Conservation (phyloP, 2,888 invertebrate species). For the Alitta virens region DNA sequence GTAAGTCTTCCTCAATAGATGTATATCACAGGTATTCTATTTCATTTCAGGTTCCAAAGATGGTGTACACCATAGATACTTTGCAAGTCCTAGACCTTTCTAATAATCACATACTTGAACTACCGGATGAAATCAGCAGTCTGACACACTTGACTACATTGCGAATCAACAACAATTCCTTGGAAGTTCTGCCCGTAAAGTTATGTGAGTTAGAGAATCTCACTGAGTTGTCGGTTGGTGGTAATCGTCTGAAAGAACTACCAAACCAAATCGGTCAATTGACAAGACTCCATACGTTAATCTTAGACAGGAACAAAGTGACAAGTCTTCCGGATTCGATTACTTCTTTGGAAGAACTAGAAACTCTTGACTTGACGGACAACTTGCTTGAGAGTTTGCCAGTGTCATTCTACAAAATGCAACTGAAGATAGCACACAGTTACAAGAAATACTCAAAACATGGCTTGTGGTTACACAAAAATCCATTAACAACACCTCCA, state of each 20-base stretch:
- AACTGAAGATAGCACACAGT: slow-evolving; percentile 44
- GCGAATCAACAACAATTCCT: slow-evolving; percentile 38
- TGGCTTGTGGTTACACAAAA: slow-evolving; percentile 55
- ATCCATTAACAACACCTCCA: slow-evolving; percentile 52
- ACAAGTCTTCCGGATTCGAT: slow-evolving; percentile 44
- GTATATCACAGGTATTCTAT: too few species aligned
- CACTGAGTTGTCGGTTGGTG: slow-evolving; percentile 42
- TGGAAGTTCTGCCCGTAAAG: slow-evolving; percentile 42
- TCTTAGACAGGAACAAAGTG: slow-evolving; percentile 43
- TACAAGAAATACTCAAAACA: slow-evolving; percentile 45
- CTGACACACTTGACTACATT: slow-evolving; percentile 40
- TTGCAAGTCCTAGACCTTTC: slow-evolving; percentile 47
- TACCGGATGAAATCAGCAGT: slow-evolving; percentile 47
- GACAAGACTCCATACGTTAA: slow-evolving; percentile 37
- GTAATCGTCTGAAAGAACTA: slow-evolving; percentile 43
- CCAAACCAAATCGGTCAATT: slow-evolving; percentile 46
- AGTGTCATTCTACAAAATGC: slow-evolving; percentile 44
- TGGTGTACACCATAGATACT: slow-evolving; percentile 36
- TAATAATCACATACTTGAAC: slow-evolving; percentile 39
- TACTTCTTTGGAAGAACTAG: slow-evolving; percentile 44
- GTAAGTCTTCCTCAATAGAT: too few species aligned
- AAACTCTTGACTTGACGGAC: slow-evolving; percentile 51
- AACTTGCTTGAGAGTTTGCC: slow-evolving; percentile 47
- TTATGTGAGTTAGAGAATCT: slow-evolving; percentile 43
- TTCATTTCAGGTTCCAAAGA: slow-evolving; percentile 11